Evolutionary conservation across 2,797 vertebrate species (phyloP), one percentile per base, ranked within the genome.

Genomic region (Chloroceryle amazona): DNA sequence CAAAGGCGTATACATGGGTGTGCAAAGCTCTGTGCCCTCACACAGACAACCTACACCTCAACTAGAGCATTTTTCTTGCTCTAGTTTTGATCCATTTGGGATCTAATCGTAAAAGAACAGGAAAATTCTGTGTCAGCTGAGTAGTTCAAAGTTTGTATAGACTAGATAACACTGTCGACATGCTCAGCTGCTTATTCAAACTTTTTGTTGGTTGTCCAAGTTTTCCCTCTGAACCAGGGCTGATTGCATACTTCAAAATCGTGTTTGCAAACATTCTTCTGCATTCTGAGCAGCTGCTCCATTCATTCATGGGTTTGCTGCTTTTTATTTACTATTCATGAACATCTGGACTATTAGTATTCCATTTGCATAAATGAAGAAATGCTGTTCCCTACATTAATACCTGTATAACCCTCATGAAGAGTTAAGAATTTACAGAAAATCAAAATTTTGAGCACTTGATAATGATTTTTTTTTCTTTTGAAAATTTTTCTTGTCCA

Each of bases 321-420:
- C 60, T 67, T 94, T 94, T 94, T 93, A 86, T 96, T 96, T 96
- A 96, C 93, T 96, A 93, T 95, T 90, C 95, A 95, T 96, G 96
- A 96, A 96, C 96, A 97, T 96, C 96, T 97, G 96, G 95, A 58
- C 88, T 74, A 89, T 94, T 90, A 90, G 85, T 63, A 89, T 61
- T 89, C 80, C 63, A 39, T 95, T 89, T 89, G 78, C 90, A 68
- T 54, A 86, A 93, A 78, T 92, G 90, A 88, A 84, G 60, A 82
- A 95, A 18, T 85, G 57, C 35, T 79, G 7, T 79, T 89, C 52
- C n/a, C 35, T 74, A 19, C 63, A 49, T 46, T 74, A 85, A 82
- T 90, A 93, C 76, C 93, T 95, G 41, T 28, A 31, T 12, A 75
- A 17, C 10, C 29, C 31, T 92, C 49, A 57, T 0, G 1, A 96